phyloP scores from a whole-genome alignment of 2,797 vertebrate genomes.

The Carapus acus region DNA sequence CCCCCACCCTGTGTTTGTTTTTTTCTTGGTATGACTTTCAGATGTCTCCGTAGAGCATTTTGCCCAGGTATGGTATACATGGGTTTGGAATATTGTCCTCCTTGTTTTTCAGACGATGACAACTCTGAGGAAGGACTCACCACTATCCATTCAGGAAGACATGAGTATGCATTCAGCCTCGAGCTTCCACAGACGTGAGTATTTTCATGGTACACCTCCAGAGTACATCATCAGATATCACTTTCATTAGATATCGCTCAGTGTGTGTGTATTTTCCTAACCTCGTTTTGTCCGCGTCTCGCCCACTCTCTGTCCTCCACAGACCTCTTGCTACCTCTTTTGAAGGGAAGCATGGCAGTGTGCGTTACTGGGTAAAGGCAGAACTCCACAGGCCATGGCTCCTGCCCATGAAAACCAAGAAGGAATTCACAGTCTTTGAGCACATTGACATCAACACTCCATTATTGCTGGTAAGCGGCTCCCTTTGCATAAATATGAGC shows the following conservation, averaged over 20 bases:
- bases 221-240: background rate
- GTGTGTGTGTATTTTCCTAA: background rate
- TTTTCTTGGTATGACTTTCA: constrained; percentile 70
- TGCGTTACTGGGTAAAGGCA: constrained; percentile 98
- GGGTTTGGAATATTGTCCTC: constrained; percentile 78
- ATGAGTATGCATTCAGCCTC: constrained; percentile 99
- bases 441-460: constrained; percentile 99
- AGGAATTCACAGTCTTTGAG: constrained; percentile 99
- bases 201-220: background rate
- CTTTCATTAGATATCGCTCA: background rate
- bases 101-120: constrained; percentile 83
- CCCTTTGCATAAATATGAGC: too few relatives aligned
- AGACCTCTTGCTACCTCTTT: constrained; percentile 99
- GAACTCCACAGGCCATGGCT: constrained; percentile 98
- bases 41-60: constrained; percentile 69
- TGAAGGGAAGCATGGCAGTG: constrained; percentile 99
- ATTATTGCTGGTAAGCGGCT: constrained; percentile 85
- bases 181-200: constrained; percentile 99
- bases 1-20: constrained; percentile 70
- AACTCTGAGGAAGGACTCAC: constrained; percentile 96
- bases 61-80: constrained; percentile 77
- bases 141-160: constrained; percentile 96
- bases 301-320: constrained; percentile 14
- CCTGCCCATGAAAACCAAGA: constrained; percentile 99
- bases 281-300: background rate